Evolutionary conservation across 2,113 vertebrate species (phyloP), one percentile per base, ranked within the genome.

Genomic region (Willisornis vidua): DNA sequence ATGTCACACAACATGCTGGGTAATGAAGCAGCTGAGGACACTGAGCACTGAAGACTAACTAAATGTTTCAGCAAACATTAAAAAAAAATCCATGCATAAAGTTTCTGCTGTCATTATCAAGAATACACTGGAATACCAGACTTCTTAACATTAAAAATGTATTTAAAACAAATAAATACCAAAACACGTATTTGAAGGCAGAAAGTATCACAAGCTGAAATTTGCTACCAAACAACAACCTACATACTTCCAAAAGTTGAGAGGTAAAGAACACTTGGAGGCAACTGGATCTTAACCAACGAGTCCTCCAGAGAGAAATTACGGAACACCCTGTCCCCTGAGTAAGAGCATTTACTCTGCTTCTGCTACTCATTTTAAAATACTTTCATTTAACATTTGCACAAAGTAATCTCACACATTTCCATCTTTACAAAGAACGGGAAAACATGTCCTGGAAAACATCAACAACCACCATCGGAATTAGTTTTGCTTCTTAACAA

Each of bases 1-100:
- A 1, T 5, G 28, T 49, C 52, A 48, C 33, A 11, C 2, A 55
- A 26, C 6, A 28, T 0, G 1, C 6, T 15, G 26, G n/a, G 12
- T 17, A 76, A 87, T 11, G 29, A 66, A 85, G 62, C 68, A 65
- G 77, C 22, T 26, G 48, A 57, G 10, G 37, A 54, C 28, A 16
- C 41, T 11, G 19, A 70, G 57, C 33, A 46, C 10, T 19, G 37
- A 65, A 14, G 18, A 9, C 18, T 51, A 51, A 9, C 18, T 51
- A 51, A 41, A 52, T 1, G 1, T 45, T 65, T 55, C 48, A 43
- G 57, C 35, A 85, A 92, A 79, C 3, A 3, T 15, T 39, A 3
- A 37, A 26, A 55, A 68, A 48, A 52, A 31, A 45, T 8, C 20
- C 19, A 52, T 9, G 14, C 48, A 45, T 20, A 9, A 72, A 28